Evolutionary conservation across 2,888 invertebrate genomes (phyloP).

Genomic region (Zonitis immaculata): DNA sequence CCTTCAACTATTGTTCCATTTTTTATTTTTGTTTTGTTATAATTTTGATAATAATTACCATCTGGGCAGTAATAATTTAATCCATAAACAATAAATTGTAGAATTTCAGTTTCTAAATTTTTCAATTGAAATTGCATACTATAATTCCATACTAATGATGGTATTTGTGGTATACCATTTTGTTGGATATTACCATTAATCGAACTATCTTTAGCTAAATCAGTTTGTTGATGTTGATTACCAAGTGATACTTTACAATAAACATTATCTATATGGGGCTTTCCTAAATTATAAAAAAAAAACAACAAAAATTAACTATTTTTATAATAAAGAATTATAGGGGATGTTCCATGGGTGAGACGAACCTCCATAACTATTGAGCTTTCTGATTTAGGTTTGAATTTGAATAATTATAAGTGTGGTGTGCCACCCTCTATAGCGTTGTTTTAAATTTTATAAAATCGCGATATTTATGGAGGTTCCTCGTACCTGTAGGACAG

Average conservation of each 20-base stretch:
- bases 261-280: conserved; percentile 56
- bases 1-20: no score
- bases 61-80: conserved; percentile 68
- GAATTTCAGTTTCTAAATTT: conserved; percentile 62
- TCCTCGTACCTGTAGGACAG: no score
- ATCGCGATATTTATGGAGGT: no score
- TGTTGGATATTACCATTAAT: conserved; percentile 42
- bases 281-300: conserved; percentile 47
- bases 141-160: conserved; percentile 63
- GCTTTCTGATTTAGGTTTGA: no score
- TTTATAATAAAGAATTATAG: not conserved
- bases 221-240: conserved; percentile 64
- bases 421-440: no score
- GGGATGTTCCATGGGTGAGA: no score
- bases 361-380: no score
- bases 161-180: conserved; percentile 40
- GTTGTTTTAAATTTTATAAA: no score
- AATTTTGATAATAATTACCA: conserved; percentile 50
- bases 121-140: conserved; percentile 73
- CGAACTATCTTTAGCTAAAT: conserved; percentile 54
- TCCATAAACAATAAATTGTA: conserved; percentile 66
- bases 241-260: conserved; percentile 72
- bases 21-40: not conserved
- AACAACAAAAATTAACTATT: conserved; percentile 3
- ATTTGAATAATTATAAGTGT: no score